Conservation (phyloP, 2,797 vertebrate genomes). For the Cossypha heuglini region DNA sequence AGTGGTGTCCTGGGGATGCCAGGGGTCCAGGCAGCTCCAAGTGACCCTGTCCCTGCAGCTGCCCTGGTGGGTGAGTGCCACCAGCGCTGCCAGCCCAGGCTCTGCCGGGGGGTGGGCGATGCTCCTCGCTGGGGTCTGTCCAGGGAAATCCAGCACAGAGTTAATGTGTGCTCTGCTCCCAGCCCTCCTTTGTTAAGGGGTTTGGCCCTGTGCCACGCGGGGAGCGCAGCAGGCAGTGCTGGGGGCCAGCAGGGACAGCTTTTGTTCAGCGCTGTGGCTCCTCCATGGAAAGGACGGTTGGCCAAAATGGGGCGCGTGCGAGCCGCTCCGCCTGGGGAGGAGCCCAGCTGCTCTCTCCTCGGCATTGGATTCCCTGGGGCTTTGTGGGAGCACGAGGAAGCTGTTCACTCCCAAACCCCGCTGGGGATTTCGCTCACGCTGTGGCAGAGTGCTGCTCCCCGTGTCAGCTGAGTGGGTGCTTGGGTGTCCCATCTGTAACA, state of each 20-base stretch:
- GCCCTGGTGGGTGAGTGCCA: background rate
- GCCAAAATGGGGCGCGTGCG: background rate
- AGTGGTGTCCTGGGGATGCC: background rate
- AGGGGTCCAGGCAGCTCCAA: fast-evolving
- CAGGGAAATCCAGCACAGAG: background rate
- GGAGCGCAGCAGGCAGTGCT: background rate
- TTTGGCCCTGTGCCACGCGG: background rate
- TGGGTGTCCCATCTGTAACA: fast-evolving
- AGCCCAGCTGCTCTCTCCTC: background rate
- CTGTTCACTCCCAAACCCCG: background rate
- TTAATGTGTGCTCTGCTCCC: background rate
- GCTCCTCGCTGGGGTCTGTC: background rate
- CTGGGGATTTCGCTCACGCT: background rate
- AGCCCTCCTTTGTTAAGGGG: background rate
- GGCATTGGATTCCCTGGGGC: background rate
- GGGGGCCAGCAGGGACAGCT: background rate
- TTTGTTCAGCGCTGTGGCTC: background rate
- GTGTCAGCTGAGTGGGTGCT: background rate
- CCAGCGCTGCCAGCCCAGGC: fast-evolving
- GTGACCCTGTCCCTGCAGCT: background rate
- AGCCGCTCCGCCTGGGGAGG: background rate
- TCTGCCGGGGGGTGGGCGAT: background rate
- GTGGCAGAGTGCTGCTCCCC: background rate
- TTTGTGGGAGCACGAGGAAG: background rate
- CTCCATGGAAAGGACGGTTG: background rate